phyloP scores from a whole-genome alignment of 2,113 vertebrate genomes.

The Danionella cerebrum region DNA sequence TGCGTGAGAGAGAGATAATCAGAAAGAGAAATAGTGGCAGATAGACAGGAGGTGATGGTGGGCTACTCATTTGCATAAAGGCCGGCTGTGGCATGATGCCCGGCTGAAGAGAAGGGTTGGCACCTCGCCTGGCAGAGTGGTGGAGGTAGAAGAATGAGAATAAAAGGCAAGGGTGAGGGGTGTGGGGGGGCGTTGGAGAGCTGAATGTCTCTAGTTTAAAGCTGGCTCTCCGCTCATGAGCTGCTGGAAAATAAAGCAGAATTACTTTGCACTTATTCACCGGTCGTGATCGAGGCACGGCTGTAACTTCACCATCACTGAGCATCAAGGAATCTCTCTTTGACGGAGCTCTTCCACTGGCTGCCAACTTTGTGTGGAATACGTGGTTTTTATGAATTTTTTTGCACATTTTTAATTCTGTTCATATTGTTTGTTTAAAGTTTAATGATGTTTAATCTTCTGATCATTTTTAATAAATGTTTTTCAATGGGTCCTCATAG shows the following conservation, averaged over 20 bases:
- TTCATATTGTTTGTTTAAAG: no score
- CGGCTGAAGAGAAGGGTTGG: constrained; percentile 64
- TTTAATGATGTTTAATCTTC: no score
- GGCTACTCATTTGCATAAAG: constrained; percentile 66
- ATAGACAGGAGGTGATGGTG: constrained; percentile 35
- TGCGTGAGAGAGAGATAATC: background rate
- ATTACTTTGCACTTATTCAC: background rate
- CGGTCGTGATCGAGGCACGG: background rate
- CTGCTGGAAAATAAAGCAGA: background rate
- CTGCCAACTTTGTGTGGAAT: no score
- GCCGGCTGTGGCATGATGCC: constrained; percentile 65
- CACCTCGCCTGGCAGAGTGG: constrained; percentile 60
- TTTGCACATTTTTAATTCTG: no score
- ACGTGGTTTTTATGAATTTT: no score
- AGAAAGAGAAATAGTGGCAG: background rate
- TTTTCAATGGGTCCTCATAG: no score
- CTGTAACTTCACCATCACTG: background rate
- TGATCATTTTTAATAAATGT: no score
- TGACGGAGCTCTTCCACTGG: background rate
- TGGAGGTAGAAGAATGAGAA: constrained; percentile 54
- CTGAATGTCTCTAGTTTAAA: constrained; percentile 20
- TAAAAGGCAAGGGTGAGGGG: constrained; percentile 32
- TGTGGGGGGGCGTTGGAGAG: constrained; percentile 42
- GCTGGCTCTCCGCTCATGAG: background rate
- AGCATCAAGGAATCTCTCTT: no score